A percentile compares a stretch with the other conserved stretches of the same genome.
These are phyloP conservation scores for Mesitornis unicolor DNA, from an alignment of 2,113 vertebrate genomes.

Conservation along the genomic window DNA sequence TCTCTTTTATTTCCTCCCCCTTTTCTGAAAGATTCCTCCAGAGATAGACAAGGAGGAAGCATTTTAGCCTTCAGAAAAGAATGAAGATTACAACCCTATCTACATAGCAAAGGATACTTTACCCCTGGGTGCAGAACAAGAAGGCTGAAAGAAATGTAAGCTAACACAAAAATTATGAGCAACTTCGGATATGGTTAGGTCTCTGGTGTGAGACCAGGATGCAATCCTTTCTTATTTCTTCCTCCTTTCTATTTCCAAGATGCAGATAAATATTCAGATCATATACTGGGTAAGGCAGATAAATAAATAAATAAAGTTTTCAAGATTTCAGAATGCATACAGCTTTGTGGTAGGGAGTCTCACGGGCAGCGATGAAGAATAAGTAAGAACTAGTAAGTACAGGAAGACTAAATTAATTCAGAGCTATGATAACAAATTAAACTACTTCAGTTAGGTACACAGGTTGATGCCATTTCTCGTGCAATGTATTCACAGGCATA, in stretches of 20 bases:
- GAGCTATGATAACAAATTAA: background rate
- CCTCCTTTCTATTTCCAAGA: constrained; percentile 11
- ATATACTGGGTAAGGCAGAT: background rate
- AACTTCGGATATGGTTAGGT: background rate
- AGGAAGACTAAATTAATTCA: background rate
- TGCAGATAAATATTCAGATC: background rate
- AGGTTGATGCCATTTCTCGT: background rate
- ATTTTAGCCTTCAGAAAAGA: constrained; percentile 61
- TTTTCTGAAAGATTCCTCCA: constrained; percentile 44
- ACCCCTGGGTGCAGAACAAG: constrained; percentile 28
- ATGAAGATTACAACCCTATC: constrained; percentile 66
- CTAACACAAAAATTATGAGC: constrained; percentile 39
- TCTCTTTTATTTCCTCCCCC: background rate
- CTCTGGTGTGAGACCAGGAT: constrained; percentile 1
- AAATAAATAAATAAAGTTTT: constrained; percentile 39
- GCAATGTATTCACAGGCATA: background rate
- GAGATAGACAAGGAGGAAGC: constrained; percentile 36
- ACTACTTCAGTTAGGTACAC: background rate
- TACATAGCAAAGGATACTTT: constrained; percentile 62
- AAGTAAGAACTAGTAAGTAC: background rate
- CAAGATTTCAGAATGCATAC: background rate
- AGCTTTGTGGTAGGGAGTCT: background rate
- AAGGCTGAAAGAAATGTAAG: constrained; percentile 1
- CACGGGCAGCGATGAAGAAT: background rate
- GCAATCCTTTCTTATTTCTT: constrained; percentile 15